Evolutionary conservation across 2,113 vertebrate genomes (phyloP).

Genomic region (Pangasianodon hypophthalmus): DNA sequence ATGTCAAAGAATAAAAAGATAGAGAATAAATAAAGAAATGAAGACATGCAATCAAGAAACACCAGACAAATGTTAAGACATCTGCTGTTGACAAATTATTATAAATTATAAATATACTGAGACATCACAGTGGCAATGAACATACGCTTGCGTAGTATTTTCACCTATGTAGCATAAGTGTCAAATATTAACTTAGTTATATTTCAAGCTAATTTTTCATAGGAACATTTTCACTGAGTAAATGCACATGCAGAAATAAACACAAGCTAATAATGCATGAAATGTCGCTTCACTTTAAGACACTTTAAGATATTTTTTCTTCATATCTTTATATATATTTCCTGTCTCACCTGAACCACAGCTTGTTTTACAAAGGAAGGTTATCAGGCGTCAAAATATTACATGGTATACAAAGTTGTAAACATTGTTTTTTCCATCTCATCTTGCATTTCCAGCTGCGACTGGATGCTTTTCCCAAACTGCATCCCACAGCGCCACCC

Average conservation of each 20-base stretch:
- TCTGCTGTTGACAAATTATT: not conserved
- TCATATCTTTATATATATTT: not conserved
- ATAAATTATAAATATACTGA: not conserved
- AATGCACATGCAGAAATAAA: not conserved
- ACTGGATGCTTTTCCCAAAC: slow-evolving; percentile 70
- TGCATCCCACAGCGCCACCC: slow-evolving; percentile 65
- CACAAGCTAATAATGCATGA: not conserved
- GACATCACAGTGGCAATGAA: not conserved
- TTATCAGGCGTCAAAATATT: not conserved
- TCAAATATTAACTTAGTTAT: not conserved
- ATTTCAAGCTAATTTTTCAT: not conserved
- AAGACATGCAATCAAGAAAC: too few relatives aligned
- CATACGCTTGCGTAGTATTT: not conserved
- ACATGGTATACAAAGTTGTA: not conserved
- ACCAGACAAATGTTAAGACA: too few relatives aligned
- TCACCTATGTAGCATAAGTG: not conserved
- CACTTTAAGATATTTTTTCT: not conserved
- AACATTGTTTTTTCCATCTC: not conserved
- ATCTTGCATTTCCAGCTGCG: slow-evolving; percentile 54
- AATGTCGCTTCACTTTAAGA: not conserved
- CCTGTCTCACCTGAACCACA: not conserved
- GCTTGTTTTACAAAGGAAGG: not conserved
- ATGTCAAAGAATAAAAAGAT: too few relatives aligned
- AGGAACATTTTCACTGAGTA: not conserved
- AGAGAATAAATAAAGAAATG: too few relatives aligned